A percentile compares a stretch with the other conserved stretches of the same genome.
Evolutionary conservation across 1,140 invertebrate species (phyloP).

Genomic region (Heliconius nattereri): DNA sequence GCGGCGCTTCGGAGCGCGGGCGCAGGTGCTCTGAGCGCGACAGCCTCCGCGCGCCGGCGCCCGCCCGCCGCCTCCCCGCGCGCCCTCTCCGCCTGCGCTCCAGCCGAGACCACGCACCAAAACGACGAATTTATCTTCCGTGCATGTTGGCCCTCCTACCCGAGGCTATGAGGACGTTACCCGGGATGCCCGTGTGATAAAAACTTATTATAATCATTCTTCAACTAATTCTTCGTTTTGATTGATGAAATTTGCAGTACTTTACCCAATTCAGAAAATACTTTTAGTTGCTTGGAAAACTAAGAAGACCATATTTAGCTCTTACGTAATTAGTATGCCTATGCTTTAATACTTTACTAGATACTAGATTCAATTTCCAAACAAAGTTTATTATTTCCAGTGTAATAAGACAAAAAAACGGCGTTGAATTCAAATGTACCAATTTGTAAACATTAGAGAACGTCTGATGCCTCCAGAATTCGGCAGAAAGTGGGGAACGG

Average conservation of each 20-base stretch:
- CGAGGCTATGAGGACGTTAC: slow-evolving; percentile 60
- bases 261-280: neutral
- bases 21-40: slow-evolving; percentile 79
- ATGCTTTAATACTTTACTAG: too few species aligned
- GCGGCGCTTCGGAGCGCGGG: slow-evolving; percentile 78
- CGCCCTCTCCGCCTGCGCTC: slow-evolving; percentile 61
- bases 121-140: slow-evolving; percentile 80
- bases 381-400: too few species aligned
- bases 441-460: too few species aligned
- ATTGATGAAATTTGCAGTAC: neutral
- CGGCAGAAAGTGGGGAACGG: too few species aligned
- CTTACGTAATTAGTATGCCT: too few species aligned
- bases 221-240: neutral
- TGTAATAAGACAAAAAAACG: too few species aligned
- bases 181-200: slow-evolving; percentile 57
- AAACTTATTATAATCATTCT: slow-evolving; percentile 25
- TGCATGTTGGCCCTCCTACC: slow-evolving; percentile 70
- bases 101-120: slow-evolving; percentile 75
- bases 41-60: slow-evolving; percentile 76
- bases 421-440: too few species aligned
- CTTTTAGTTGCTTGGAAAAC: neutral
- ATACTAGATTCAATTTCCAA: too few species aligned
- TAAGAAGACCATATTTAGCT: neutral
- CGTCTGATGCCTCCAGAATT: too few species aligned
- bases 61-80: slow-evolving; percentile 65